Conservation (phyloP, 1,140 invertebrate genomes). For the Protaetia brevitarsis region DNA sequence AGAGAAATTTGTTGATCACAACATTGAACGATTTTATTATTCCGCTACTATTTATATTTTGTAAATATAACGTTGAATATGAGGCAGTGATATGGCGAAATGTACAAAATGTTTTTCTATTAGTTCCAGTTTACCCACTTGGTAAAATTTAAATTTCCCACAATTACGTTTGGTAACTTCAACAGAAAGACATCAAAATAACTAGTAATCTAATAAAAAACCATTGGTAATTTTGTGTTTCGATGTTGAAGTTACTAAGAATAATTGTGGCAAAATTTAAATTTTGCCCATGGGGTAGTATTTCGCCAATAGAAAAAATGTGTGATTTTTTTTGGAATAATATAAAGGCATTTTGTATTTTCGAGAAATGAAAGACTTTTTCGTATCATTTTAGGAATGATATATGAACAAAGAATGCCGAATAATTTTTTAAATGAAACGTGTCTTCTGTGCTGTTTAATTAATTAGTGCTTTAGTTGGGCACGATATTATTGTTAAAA, state of each 20-base stretch:
- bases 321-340: too few species aligned
- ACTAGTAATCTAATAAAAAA: too few species aligned
- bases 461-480: neutral
- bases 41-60: slow-evolving; percentile 19
- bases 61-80: slow-evolving; percentile 15
- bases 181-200: too few species aligned
- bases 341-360: neutral
- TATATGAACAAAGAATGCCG: neutral
- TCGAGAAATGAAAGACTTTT: slow-evolving; percentile 11
- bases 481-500: slow-evolving; percentile 8
- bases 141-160: too few species aligned
- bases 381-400: neutral
- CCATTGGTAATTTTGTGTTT: too few species aligned
- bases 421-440: neutral
- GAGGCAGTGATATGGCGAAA: neutral
- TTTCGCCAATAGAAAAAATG: too few species aligned
- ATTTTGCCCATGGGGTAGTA: too few species aligned
- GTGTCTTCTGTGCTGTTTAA: neutral
- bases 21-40: slow-evolving; percentile 17
- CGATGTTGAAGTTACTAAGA: too few species aligned
- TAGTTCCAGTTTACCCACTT: too few species aligned
- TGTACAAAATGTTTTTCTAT: slow-evolving; percentile 1
- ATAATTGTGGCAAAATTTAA: too few species aligned
- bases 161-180: too few species aligned
- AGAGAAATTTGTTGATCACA: neutral